Evolutionary conservation across 2,888 invertebrate genomes (phyloP), one percentile per base, ranked within the genome.

Genomic region (Caenorhabditis sp.): DNA sequence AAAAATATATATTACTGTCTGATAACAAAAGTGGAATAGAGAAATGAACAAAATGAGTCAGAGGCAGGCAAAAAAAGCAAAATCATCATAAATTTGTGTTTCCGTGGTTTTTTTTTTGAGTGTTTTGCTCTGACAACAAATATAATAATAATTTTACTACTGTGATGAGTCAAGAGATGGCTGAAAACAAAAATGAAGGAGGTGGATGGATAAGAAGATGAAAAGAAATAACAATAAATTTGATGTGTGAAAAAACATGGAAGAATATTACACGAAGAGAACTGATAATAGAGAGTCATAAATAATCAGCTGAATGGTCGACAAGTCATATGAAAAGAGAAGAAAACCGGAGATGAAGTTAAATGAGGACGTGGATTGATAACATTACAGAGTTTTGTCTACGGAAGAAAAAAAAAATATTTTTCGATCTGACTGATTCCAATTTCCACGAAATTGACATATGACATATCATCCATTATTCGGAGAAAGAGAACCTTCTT

Each of bases 211-310:
- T 25, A 53, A 53, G 21, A 56, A 70, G 61, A 59, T 63, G 56
- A 69, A 53, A 65, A 62, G 57, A 27, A 31, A 43, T 43, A 49
- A 58, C 23, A 31, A 52, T 43, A 43, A 43, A 43, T 10, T 17
- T 43, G 43, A 43, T 43, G 43, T 43, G 43, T 43, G 43, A 43
- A 43, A 43, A 43, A 43, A 43, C 43, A 43, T 14, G 17, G 14
- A 43, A 17, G 14, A 43, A 43, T 3, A 12, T 17, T 43, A 43
- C 10, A 43, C 5, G 43, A 17, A 14, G 17, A 43, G 17, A 43
- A 43, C 14, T 43, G 43, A 43, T 43, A 43, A 43, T 43, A 43
- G 43, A 17, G 3, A 3, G 43, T 43, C 43, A 43, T 43, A 43
- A 43, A 43, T 43, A 43, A 43, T 43, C 43, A 43, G 43, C 17